Evolutionary conservation across 1,140 invertebrate species (phyloP), one percentile per base, ranked within the genome.

Genomic region (Limonius californicus): DNA sequence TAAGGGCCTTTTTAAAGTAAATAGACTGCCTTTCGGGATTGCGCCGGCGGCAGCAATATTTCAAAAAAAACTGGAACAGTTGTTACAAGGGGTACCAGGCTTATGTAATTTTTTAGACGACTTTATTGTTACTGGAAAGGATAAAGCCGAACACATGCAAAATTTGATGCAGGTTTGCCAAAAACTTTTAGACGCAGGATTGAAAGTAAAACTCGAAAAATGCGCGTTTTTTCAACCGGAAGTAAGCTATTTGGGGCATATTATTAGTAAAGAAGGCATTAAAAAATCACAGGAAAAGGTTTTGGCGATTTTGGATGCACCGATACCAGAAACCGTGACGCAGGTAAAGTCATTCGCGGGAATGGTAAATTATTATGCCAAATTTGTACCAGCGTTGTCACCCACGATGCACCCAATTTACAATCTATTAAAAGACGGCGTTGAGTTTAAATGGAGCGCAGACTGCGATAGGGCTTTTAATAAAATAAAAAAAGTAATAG

Each of bases 21-120:
- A 20, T 50, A 61, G 72, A 54, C 55, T 79, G 15, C 68, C 71
- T 16, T 79, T 74, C 66, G 79, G 78, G 0, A 56, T 79, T 2
- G 23, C 23, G 6, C 18, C 16, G 20, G 59, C 50, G 12, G 8
- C 59, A 1, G 21, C 30, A 6, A 54, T 21, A 4, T 61, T 61
- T 55, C 50, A 61, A 23, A 14, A 20, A 30, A 18, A 27, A 14
- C 54, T 61, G 9, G 50, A 61, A 39, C 54, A 69, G 50, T 61
- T 72, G 4, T 54, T 78, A 14, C 7, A 18, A 42, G 70, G 61
- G 3, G 63, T 73, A 11, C 47, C 57, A 4, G 63, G 63, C 6
- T 58, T 66, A 23, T 35, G 64, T 20, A 63, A 58, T 45, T 74
- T 68, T 54, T 42, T 69, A 11, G 72, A 74, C 54, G 71, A 76